Base-by-base conservation (phyloP, 2,113 vertebrate genomes). In the Parotia lawesii region DNA sequence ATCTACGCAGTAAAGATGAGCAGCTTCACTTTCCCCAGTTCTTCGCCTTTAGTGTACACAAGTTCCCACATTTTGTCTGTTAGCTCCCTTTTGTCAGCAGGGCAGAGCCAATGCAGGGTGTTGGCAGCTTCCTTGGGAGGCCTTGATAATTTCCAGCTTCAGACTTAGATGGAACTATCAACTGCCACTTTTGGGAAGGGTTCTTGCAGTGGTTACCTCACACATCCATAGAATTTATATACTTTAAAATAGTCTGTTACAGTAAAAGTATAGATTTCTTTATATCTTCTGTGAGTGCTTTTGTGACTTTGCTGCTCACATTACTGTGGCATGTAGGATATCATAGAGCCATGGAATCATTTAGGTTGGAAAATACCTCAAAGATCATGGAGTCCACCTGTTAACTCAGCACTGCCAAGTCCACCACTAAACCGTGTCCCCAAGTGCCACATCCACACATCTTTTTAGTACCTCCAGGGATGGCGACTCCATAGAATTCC, bases 401-500 rank as follows among this genome's bases (percentile, higher is more conserved):
- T 47, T 53, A 45, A 47, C 45, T 7, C 53, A 38, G 22, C 42
- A 37, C 22, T 65, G 27, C 37, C 31, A 44, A 48, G 25, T 19
- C 21, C 14, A 35, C 22, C 44, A 37, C 18, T 37, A 28, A 80
- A 65, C 27, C 1, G 0, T 61, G 61, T 47, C 40, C 47, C 54
- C 12, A 28, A 1, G n/a, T 44, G 28, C 5, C 54, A 51, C 35
- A 31, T n/a, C 25, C 28, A 1, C 17, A 9, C 3, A 1, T 42
- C 15, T 75, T 65, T 42, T 33, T 25, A 40, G 29, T 70, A 53
- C 14, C 29, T 57, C 47, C 40, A 27, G 47, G 50, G 15, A 40
- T 70, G 33, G 25, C 28, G n/a, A 51, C 37, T 87, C 33, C 10
- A 2, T 9, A 67, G 23, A 86, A 73, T 51, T 58, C 20, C 35